Evolutionary conservation across 2,888 invertebrate species (phyloP), one percentile per base, ranked within the genome.

Genomic region (Drosophila antonietae): DNA sequence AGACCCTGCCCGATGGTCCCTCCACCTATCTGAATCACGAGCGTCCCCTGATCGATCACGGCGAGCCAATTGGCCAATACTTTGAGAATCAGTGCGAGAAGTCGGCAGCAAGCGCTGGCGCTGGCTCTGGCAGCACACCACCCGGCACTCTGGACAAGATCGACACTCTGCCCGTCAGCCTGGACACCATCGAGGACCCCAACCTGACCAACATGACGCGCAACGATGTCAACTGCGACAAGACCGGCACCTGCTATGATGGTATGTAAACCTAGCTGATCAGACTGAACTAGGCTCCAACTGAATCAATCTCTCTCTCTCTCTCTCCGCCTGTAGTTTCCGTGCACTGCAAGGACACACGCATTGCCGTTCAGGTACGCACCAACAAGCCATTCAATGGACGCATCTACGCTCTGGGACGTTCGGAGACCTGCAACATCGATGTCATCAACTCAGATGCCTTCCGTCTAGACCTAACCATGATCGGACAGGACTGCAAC

Each of bases 321-420:
- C 18, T 23, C 33, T n/a, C 35, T 28, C 5, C 14, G n/a, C 10
- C n/a, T 37, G 1, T 6, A 98, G 98, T 98, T 59, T 96, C 97
- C 35, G 98, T 98, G 1, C 97, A 97, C 92, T 98, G 98, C 94
- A 98, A 98, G 93, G 98, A 98, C 92, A 98, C 98, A 3, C 95
- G 97, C 88, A 98, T 98, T 88, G 97, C 98, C 7, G 97, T 98
- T 0, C 97, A 97, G 93, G 97, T 98, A 23, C 95, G 96, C 82
- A 98, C 98, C 43, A 98, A 98, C 93, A 97, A 97, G 90, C 97
- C 97, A 28, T 98, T 98, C 94, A 98, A 98, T 90, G 98, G 98
- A 15, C 95, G 98, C 73, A 97, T 98, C 91, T 98, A 98, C 92
- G 98, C 98, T 23, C 93, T 98, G 88, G 98, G 98, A 43, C 95